Evolutionary conservation across 2,113 vertebrate genomes (phyloP), one percentile per base, ranked within the genome.

Genomic region (Antennarius striatus): DNA sequence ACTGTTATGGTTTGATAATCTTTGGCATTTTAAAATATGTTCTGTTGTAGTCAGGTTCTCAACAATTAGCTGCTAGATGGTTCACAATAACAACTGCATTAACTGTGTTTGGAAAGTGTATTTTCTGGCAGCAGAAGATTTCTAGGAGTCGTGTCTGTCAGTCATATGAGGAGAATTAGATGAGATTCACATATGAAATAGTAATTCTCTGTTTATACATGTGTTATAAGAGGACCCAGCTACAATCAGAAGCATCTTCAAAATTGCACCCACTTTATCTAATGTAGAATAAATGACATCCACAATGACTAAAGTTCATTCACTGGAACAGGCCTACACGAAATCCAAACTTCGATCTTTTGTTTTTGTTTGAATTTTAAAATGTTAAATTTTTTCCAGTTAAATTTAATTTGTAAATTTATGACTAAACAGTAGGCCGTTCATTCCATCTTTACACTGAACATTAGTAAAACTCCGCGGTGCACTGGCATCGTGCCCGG

Each of bases 51-150:
- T 63, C 58, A 22, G 22, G 22, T 22, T 22, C 22, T 22, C 22
- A 22, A 22, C 22, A 48, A 39, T 71, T 64, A 64, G 13, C 57
- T 22, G 15, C 61, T 54, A 69, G 68, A 53, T 73, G 58, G 30
- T 58, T 30, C 32, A 17, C 56, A 45, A 12, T 47, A 28, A 66
- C 43, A 72, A 74, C 49, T 30, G 13, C 47, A 22, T 13, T n/a
- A 73, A 67, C 52, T 29, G 61, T 36, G 32, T 30, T 45, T 10
- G 22, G 22, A 43, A 74, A 60, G 49, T 54, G 42, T 30, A 50
- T 17, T n/a, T 73, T 43, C 50, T 47, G 52, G 30, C 36, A 63
- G 32, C 54, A 54, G 56, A 2, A 56, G 36, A 54, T 55, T 53
- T 42, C 67, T 45, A 32, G 5, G 36, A 22, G 75, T 65, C 10